Evolutionary conservation across 2,888 invertebrate genomes (phyloP), one percentile per base, ranked within the genome.

Genomic region (Phoenoteleia sp.): DNA sequence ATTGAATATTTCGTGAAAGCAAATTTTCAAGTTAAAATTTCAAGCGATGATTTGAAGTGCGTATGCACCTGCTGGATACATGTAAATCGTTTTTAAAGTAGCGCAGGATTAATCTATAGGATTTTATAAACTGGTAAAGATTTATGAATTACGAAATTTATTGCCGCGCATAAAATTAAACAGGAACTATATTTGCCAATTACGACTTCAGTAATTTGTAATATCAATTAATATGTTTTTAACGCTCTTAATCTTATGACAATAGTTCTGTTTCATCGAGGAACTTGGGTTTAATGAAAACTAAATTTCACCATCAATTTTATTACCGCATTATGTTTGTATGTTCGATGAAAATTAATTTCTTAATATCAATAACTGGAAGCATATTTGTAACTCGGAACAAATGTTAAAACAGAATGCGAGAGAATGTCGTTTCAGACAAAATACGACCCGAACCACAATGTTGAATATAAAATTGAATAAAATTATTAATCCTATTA

Each of bases 321-420:
- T 33, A 56, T 56, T 29, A 56, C 33, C 56, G 19, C 56, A 17
- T 21, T 58, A 19, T 36, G 58, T 36, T 13, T 36, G 5, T 21
- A 36, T 13, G 56, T 56, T 9, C 29, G 56, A 2, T 36, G 58
- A 58, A 36, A 58, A 58, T 58, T 36, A 58, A 58, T 58, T 33
- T 21, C 36, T 6, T 33, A 33, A 29, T 19, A 56, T 56, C 29
- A 29, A 29, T 54, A 54, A 47, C n/a, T n/a, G n/a, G n/a, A n/a
- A 4, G 47, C 47, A 19, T 45, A 45, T 13, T 45, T 5, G 19
- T 45, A 45, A 45, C 19, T 45, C 45, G 19, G 23, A 23, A 49
- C 23, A 21, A 49, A 49, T 49, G 23, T 11, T 23, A 23, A 49
- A 49, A 23, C 23, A 56, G 56, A n/a, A n/a, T n/a, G n/a, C 33